phyloP scores from a whole-genome alignment of 2,888 invertebrate genomes.

The Folsomia manolachei region DNA sequence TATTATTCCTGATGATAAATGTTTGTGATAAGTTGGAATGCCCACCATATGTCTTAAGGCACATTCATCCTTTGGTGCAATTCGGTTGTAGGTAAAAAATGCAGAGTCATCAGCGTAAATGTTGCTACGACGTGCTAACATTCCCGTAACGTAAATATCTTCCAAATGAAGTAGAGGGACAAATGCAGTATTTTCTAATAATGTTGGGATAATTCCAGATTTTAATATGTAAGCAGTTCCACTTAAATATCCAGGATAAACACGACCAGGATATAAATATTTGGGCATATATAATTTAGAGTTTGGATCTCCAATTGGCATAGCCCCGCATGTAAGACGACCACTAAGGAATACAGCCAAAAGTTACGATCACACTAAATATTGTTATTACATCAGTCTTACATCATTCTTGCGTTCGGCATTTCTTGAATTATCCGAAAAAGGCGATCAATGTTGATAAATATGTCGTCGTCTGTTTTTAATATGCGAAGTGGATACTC shows the following conservation, averaged over 20 bases:
- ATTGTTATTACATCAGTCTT: conserved; percentile 14
- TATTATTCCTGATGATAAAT: not conserved
- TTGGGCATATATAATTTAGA: conserved; percentile 80
- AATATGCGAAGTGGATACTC: conserved; percentile 65
- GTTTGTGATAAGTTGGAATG: too few relatives aligned
- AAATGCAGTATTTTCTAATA: conserved; percentile 66
- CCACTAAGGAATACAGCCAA: too few relatives aligned
- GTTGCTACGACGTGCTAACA: conserved; percentile 50
- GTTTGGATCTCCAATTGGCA: conserved; percentile 68
- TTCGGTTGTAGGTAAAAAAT: conserved; percentile 47
- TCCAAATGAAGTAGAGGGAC: conserved; percentile 67
- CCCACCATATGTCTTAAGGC: conserved; percentile 50
- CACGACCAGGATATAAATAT: conserved; percentile 69
- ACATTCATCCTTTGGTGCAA: conserved; percentile 50
- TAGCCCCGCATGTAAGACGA: conserved; percentile 73
- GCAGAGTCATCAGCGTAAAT: conserved; percentile 47
- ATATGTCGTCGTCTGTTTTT: conserved; percentile 85
- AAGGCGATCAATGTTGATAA: conserved; percentile 66
- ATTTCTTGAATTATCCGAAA: conserved; percentile 47
- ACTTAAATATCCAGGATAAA: conserved; percentile 76
- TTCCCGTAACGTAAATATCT: conserved; percentile 52
- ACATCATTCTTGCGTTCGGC: conserved; percentile 48
- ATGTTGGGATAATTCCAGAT: conserved; percentile 62
- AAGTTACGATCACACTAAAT: too few relatives aligned
- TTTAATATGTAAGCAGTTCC: conserved; percentile 79